Evolutionary conservation across 2,797 vertebrate genomes (phyloP).

Genomic region (Luscinia megarhynchos): DNA sequence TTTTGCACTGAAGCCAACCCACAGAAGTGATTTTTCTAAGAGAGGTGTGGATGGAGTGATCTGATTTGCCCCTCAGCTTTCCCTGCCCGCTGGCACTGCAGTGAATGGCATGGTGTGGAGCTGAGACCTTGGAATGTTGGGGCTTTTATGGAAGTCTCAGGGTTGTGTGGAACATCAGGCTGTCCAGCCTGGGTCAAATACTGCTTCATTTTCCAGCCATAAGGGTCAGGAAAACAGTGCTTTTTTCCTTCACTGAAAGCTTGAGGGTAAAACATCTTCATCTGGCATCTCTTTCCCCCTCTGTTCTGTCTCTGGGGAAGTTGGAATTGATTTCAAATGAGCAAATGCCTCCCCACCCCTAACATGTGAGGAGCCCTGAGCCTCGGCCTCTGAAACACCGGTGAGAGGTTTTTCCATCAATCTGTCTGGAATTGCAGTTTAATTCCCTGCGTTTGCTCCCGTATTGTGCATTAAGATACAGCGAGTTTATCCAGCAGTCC

Average conservation of each 20-base stretch:
- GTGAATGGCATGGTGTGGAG: rapidly evolving
- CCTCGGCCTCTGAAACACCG: neutral
- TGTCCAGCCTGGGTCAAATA: neutral
- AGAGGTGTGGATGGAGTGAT: rapidly evolving
- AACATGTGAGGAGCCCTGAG: neutral
- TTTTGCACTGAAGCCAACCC: no score
- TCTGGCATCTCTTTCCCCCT: neutral
- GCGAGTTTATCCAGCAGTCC: conserved; percentile 81
- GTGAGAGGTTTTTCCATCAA: neutral
- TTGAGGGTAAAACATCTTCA: conserved; percentile 39
- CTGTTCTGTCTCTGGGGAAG: neutral
- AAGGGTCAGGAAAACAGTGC: neutral
- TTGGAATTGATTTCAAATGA: conserved; percentile 30
- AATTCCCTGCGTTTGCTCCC: conserved; percentile 77
- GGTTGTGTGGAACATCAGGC: no score
- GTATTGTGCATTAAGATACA: conserved; percentile 72
- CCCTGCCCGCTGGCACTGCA: rapidly evolving
- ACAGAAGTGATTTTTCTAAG: no score
- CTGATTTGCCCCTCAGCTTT: neutral
- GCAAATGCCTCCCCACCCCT: neutral
- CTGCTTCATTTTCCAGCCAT: neutral
- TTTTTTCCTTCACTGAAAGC: neutral
- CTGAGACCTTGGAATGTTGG: neutral
- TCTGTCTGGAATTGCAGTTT: conserved; percentile 75
- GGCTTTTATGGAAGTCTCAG: neutral